Base-by-base conservation (phyloP, 2,113 vertebrate species). In the Laticauda colubrina region DNA sequence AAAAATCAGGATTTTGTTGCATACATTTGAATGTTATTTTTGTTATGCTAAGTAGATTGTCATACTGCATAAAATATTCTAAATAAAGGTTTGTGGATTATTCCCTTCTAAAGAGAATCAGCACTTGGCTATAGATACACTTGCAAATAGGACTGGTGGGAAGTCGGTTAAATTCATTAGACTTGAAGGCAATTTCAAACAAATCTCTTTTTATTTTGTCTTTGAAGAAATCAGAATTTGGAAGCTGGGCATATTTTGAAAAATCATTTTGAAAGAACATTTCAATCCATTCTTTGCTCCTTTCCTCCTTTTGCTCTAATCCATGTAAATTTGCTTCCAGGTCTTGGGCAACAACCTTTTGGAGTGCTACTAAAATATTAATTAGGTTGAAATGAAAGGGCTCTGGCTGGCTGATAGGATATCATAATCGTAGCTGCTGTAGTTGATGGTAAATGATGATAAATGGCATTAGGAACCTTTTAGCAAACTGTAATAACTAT, bases 391-490 rank as follows among this genome's bases (percentile, higher is more conserved):
- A 98, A 98, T 98, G 97, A 98, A 98, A 98, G 98, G 97, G 96
- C 96, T 96, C 95, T 97, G 96, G 89, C 97, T 96, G 96, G 88
- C 97, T 98, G 98, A 98, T 98, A 98, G 98, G 96, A 97, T 98
- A 97, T 98, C 98, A 98, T 98, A 98, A 98, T 98, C 97, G 96
- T 98, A 97, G 97, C 97, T 97, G 97, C 96, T 97, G 97, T 96
- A 98, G 98, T 98, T 96, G 96, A 98, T 98, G 97, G 97, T 98
- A 98, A 98, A 98, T 98, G 98, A 98, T 98, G 98, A 98, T 98
- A 98, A 98, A 98, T 98, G 97, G 97, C 98, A 98, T 98, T 98
- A 98, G 98, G 97, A 98, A 98, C 98, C 98, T 98, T 98, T 98
- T 98, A 98, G 98, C 97, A 98, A 98, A 97, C 97, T 98, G 98